These are phyloP conservation scores for Cynopterus sphinx DNA, from an alignment of 2,797 vertebrate genomes.

Conservation along the genomic window DNA sequence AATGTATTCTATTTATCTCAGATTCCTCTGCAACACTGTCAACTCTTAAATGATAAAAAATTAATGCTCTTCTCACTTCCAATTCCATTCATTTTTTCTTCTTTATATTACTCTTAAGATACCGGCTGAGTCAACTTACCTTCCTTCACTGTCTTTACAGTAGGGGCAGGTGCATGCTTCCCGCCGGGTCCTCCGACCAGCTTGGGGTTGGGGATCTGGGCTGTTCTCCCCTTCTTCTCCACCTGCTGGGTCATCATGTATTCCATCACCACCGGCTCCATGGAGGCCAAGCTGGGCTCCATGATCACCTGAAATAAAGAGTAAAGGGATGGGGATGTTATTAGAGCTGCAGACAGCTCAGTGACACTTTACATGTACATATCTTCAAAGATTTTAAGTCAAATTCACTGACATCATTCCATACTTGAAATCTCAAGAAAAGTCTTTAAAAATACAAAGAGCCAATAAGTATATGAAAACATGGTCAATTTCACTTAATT, in stretches of 20 bases:
- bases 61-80: neutral
- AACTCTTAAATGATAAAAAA: conserved; percentile 22
- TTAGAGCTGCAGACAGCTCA: neutral
- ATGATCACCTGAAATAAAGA: conserved; percentile 83
- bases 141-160: conserved; percentile 96
- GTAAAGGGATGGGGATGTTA: neutral
- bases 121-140: conserved; percentile 84
- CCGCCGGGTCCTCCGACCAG: conserved; percentile 91
- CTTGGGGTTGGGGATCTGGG: conserved; percentile 89
- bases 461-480: neutral
- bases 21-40: neutral
- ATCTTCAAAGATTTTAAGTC: conserved; percentile 27
- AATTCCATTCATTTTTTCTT: conserved; percentile 4
- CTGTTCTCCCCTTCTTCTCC: conserved; percentile 92
- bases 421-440: conserved; percentile 26
- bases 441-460: neutral
- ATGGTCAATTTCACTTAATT: neutral
- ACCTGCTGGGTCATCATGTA: conserved; percentile 89
- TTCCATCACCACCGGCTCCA: conserved; percentile 86
- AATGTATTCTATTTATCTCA: neutral
- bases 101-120: neutral
- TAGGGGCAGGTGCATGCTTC: conserved; percentile 98
- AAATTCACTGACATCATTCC: neutral
- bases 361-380: neutral
- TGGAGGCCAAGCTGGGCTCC: conserved; percentile 86